Conservation (phyloP, 2,113 vertebrate genomes). For the Progne subis region DNA sequence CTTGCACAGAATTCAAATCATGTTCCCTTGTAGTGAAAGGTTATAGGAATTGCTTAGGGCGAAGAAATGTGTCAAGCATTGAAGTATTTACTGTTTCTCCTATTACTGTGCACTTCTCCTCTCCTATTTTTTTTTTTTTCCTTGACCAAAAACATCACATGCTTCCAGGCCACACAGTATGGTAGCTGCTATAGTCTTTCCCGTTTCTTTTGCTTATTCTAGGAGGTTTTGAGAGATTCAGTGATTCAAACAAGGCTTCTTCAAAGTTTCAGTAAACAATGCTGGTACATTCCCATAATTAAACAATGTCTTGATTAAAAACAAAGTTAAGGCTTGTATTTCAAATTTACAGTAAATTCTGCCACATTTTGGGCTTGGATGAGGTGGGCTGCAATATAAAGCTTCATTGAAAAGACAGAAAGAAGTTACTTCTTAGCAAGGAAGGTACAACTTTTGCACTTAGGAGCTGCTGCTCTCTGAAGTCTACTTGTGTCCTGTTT, state of each 20-base stretch:
- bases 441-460: not conserved
- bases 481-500: not conserved
- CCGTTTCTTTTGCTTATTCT: not conserved
- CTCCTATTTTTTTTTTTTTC: not conserved
- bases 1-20: not conserved
- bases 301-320: not conserved
- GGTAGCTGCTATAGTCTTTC: not conserved
- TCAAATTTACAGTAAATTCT: not conserved
- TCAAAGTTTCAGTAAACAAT: not conserved
- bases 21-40: not conserved
- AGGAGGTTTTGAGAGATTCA: not conserved
- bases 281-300: not conserved
- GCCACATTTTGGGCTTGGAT: not conserved
- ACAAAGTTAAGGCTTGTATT: not conserved
- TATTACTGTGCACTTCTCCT: not conserved
- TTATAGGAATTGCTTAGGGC: not conserved
- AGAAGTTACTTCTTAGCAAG: not conserved
- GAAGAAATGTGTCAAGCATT: not conserved
- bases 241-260: not conserved
- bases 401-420: not conserved
- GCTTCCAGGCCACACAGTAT: not conserved
- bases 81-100: not conserved
- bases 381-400: not conserved
- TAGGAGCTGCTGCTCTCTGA: not conserved
- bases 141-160: not conserved